Evolutionary conservation across 1,140 invertebrate species (phyloP).

Genomic region (Stenopsyche tienmushanensis): DNA sequence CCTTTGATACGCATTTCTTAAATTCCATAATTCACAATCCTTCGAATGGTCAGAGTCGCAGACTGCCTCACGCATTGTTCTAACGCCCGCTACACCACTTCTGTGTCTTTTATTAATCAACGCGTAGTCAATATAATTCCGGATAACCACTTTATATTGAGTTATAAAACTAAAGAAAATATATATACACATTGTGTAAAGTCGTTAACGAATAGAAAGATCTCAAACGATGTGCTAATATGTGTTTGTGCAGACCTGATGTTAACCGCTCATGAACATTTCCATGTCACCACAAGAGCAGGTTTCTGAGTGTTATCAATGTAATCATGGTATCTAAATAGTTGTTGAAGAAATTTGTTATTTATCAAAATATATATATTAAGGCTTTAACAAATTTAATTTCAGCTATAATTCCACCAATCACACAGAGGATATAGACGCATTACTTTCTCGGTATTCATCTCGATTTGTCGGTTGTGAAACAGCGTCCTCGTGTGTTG

Average conservation of each 20-base stretch:
- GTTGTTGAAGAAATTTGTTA: too few relatives aligned
- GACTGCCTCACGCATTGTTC: too few relatives aligned
- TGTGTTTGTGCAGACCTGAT: too few relatives aligned
- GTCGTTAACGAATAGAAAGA: not conserved
- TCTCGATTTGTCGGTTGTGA: constrained; percentile 65
- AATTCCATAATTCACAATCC: too few relatives aligned
- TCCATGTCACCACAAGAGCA: not conserved
- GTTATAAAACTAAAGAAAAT: too few relatives aligned
- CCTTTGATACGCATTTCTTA: too few relatives aligned
- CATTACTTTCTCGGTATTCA: constrained; percentile 58
- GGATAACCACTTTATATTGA: not conserved
- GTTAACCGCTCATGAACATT: not conserved
- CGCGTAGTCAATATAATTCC: too few relatives aligned
- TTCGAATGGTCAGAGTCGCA: too few relatives aligned
- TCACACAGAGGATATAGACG: constrained; percentile 63
- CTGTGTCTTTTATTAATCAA: too few relatives aligned
- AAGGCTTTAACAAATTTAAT: constrained; percentile 33
- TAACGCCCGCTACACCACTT: too few relatives aligned
- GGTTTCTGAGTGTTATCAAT: not conserved
- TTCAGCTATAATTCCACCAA: constrained; percentile 65
- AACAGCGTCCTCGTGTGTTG: constrained; percentile 62
- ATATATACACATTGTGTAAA: not conserved
- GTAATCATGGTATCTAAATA: not conserved
- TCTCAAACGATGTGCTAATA: too few relatives aligned
- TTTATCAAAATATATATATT: constrained; percentile 18